A percentile compares a stretch with the other conserved stretches of the same genome.
Evolutionary conservation across 1,140 invertebrate genomes (phyloP).

Genomic region (Stratiolaelaps scimitus): DNA sequence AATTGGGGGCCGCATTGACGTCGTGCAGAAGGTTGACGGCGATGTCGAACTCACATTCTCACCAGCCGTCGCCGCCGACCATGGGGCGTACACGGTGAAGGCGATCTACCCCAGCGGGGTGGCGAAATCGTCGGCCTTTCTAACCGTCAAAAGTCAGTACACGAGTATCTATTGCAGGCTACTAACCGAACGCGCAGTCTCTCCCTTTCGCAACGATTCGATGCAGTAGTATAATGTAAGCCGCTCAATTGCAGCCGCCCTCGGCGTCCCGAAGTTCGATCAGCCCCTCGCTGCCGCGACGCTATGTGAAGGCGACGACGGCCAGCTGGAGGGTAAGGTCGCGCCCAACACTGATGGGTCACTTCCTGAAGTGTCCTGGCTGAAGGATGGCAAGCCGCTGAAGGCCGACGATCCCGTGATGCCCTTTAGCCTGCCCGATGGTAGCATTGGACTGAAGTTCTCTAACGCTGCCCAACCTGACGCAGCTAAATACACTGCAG

Average conservation of each 20-base stretch:
- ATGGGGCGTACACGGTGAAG: background rate
- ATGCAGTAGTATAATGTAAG: too few species aligned
- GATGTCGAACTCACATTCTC: constrained; percentile 15
- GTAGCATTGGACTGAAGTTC: constrained; percentile 44
- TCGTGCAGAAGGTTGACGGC: background rate
- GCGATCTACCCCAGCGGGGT: background rate
- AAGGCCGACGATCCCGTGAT: constrained; percentile 11
- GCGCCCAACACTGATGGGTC: background rate
- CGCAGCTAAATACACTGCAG: constrained; percentile 47
- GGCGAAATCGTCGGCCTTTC: background rate
- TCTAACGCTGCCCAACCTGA: constrained; percentile 47
- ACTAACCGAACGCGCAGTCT: too few species aligned
- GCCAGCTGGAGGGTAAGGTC: background rate
- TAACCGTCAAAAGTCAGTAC: constrained; percentile 9
- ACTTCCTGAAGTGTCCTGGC: constrained; percentile 32
- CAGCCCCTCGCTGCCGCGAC: background rate
- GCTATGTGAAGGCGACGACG: background rate
- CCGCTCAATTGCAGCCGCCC: background rate
- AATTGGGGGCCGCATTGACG: background rate
- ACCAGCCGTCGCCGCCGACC: background rate
- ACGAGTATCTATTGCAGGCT: too few species aligned
- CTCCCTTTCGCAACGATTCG: too few species aligned
- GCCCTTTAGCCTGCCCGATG: constrained; percentile 36
- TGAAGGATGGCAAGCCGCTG: constrained; percentile 32
- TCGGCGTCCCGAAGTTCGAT: background rate